Base-by-base conservation (phyloP, 2,888 invertebrate species). In the Melipona bicolor region DNA sequence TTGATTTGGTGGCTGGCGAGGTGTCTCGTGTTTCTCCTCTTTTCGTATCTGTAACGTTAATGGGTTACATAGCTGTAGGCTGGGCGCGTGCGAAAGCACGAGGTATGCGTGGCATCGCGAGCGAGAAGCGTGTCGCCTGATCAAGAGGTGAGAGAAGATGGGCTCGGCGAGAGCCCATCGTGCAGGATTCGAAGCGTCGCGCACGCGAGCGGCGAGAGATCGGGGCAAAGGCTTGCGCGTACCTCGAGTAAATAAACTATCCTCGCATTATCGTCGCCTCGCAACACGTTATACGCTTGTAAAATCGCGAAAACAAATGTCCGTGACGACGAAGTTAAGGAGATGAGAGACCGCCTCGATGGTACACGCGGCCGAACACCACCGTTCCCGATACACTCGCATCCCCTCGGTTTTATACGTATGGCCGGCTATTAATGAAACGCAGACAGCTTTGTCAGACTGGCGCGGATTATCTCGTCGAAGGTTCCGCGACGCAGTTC, bases 21-120 rank as follows among this genome's bases (percentile, higher is more conserved):
- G 43, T 77, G 73, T 81, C 75, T 87, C 88, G 77, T 89, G 92
- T 92, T 91, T 86, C 79, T 81, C 85, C 86, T 90, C 27, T 89
- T 78, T 79, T 86, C 87, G 90, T 92, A 92, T 92, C 91, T 92
- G 90, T 92, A 91, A 92, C 91, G 89, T 92, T 92, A 93, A 93
- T 91, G 92, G 90, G 91, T 88, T 90, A 91, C 92, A 91, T 90
- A 90, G 88, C 77, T 82, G 86, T 64, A 72, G 79, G 71, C 32
- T 62, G 77, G 65, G 43, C 43, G 11, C 67, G 74, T 71, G 83
- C 71, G 77, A 84, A 81, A 79, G 77, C 69, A 77, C 81, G 52
- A 64, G 79, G 87, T 81, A 80, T 81, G 84, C 88, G 67, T 32
- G 79, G 69, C 67, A 75, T 71, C 76, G 82, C 21, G 77, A 56